Evolutionary conservation across 2,888 invertebrate species (phyloP), one percentile per base, ranked within the genome.

Genomic region (Perizoma affinitatum): DNA sequence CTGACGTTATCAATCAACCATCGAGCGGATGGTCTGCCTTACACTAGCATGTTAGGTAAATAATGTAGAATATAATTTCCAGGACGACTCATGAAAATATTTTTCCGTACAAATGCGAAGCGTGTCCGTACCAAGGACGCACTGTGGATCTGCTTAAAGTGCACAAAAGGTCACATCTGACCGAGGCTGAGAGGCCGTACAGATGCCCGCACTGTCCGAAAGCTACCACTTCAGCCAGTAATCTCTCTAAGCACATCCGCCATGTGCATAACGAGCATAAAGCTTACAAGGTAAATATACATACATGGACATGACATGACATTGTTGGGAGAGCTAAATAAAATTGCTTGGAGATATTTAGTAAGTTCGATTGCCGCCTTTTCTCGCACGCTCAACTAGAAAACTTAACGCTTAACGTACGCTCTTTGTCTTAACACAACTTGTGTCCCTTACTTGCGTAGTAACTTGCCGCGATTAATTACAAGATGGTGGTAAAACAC

Each of bases 81-180:
- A 76, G 71, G 63, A 54, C 67, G 5, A 70, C 73, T 49, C 91
- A 91, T 59, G 84, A 86, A 67, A 86, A 88, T 58, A 69, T 88
- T 48, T 91, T 91, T 66, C 91, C 91, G 4, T 90, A 76, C 72
- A 88, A 89, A 76, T 91, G 91, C 63, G 89, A 90, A 10, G 72
- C 75, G 43, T 91, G 91, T 61, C 88, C 90, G 0, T 91, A 91
- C 69, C 83, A 83, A 71, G 91, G 91, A 0, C 79, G 90, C 7
- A 90, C 90, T 0, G 76, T 84, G 76, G 90, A 91, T 66, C 76
- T 91, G 11, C 73, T 91, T 48, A 89, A 85, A 57, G 87, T 91
- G 1, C 91, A 91, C 74, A 87, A 88, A 61, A 70, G 91, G 45
- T 79, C 87, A 0, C 91, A 91, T 67, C 51, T 90, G 60, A 73